These are phyloP conservation scores for Bufo gargarizans DNA, from an alignment of 2,113 vertebrate genomes.

Conservation along the genomic window DNA sequence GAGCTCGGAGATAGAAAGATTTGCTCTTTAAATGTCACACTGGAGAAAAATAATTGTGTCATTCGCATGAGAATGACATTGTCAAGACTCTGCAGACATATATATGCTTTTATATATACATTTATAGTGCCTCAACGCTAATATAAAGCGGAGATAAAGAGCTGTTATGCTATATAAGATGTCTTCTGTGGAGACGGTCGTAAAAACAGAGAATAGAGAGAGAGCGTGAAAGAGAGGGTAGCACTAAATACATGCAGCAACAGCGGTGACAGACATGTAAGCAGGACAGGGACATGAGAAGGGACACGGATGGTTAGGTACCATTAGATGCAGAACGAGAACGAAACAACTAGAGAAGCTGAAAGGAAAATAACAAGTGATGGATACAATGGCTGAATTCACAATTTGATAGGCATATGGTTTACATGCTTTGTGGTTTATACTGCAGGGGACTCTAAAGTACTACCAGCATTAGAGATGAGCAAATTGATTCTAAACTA, in stretches of 20 bases:
- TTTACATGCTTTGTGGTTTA: not conserved
- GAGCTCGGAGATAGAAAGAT: conserved; percentile 22
- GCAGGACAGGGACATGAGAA: conserved; percentile 24
- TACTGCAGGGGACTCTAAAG: not conserved
- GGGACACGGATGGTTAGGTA: conserved; percentile 42
- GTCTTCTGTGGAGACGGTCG: not conserved
- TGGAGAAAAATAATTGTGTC: conserved; percentile 39
- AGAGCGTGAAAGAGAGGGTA: not conserved
- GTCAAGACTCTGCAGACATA: conserved; percentile 9
- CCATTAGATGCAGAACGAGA: conserved; percentile 11
- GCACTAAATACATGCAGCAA: not conserved
- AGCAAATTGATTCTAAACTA: too few relatives aligned
- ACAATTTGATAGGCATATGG: not conserved
- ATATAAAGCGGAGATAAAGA: conserved; percentile 1
- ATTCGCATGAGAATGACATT: conserved; percentile 52
- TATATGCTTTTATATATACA: conserved; percentile 19
- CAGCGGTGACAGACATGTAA: conserved; percentile 26
- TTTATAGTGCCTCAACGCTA: not conserved
- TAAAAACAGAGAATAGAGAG: not conserved
- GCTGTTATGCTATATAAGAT: not conserved
- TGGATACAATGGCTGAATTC: conserved; percentile 11
- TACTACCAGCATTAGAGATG: not conserved
- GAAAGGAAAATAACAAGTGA: conserved; percentile 30
- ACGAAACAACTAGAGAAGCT: conserved; percentile 17
- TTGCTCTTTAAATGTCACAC: conserved; percentile 57